Evolutionary conservation across 2,888 invertebrate species (phyloP).

Genomic region (Andrena marginata): DNA sequence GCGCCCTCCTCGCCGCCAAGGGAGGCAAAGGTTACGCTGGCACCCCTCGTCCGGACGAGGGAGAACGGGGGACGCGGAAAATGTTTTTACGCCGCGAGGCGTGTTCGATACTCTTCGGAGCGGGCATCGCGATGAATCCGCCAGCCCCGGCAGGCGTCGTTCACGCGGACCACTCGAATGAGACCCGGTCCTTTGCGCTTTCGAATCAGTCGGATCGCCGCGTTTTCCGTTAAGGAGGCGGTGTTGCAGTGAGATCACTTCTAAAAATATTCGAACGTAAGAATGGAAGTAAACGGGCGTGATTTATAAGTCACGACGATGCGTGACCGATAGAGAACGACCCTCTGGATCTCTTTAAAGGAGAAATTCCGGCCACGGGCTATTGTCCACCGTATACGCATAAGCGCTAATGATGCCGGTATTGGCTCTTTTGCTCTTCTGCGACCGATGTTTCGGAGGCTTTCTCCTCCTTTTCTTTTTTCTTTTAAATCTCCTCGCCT

Average conservation of each 20-base stretch:
- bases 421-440: slow-evolving; percentile 39
- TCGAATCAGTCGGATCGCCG: background rate
- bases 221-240: background rate
- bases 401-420: slow-evolving; percentile 43
- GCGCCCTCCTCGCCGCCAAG: background rate
- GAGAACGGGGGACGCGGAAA: background rate
- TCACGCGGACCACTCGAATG: background rate
- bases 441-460: slow-evolving; percentile 42
- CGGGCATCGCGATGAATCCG: background rate
- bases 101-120: background rate
- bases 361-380: slow-evolving; percentile 33
- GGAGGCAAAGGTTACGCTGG: slow-evolving; percentile 1
- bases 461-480: slow-evolving; percentile 20
- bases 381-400: slow-evolving; percentile 22
- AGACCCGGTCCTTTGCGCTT: background rate
- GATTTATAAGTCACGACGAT: slow-evolving; percentile 1
- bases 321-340: slow-evolving; percentile 11
- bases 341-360: slow-evolving; percentile 28
- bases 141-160: too few relatives aligned
- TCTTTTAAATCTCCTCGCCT: slow-evolving; percentile 21
- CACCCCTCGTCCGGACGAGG: background rate
- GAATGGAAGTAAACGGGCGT: background rate
- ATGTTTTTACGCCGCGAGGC: background rate
- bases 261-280: background rate
- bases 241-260: background rate